Conservation (phyloP, 2,113 vertebrate genomes). For the Hippopotamus amphibius region DNA sequence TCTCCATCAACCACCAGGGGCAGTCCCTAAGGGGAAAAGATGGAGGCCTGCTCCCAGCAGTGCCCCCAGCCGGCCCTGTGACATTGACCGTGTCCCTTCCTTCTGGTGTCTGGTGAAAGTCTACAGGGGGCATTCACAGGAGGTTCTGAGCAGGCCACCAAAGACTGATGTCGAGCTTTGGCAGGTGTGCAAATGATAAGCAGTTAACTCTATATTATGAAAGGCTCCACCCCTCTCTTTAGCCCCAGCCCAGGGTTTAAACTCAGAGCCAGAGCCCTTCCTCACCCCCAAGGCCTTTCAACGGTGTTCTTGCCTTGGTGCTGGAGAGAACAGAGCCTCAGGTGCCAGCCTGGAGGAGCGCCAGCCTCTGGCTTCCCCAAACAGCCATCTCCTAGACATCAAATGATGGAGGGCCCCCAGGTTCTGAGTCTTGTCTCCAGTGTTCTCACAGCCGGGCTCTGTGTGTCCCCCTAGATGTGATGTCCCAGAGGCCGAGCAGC, state of each 20-base stretch:
- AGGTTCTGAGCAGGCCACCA: not conserved
- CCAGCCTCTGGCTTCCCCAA: too few species aligned
- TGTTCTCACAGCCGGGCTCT: not conserved
- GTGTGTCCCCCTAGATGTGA: too few species aligned
- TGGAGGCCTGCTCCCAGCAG: not conserved
- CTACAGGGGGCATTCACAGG: not conserved
- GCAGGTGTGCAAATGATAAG: not conserved
- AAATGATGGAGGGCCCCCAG: not conserved
- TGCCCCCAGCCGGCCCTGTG: not conserved
- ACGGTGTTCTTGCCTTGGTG: not conserved
- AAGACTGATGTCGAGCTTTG: not conserved
- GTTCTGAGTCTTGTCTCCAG: not conserved
- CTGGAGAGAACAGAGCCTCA: not conserved
- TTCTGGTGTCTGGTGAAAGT: not conserved
- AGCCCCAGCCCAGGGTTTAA: not conserved
- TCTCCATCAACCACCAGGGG: not conserved
- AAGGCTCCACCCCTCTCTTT: not conserved
- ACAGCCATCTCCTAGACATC: not conserved
- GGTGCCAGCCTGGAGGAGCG: not conserved
- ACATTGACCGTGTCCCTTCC: not conserved
- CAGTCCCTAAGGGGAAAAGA: not conserved
- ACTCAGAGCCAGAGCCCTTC: not conserved
- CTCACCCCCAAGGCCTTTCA: not conserved
- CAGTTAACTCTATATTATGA: not conserved
- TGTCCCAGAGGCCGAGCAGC: rapidly evolving